These are phyloP conservation scores for Emberiza fucata DNA, from an alignment of 2,113 vertebrate species.

Conservation along the genomic window DNA sequence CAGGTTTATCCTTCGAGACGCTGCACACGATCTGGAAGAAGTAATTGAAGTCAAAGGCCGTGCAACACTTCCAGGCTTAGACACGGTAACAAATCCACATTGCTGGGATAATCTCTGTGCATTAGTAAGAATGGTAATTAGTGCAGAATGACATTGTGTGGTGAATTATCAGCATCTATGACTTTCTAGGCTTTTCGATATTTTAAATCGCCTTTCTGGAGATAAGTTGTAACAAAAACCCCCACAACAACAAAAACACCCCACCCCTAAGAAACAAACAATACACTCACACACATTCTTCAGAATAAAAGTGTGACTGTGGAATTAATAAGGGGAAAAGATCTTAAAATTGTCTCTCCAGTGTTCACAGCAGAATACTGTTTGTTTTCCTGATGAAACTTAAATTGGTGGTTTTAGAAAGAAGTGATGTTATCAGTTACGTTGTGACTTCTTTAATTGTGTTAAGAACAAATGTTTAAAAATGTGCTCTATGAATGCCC, in stretches of 20 bases:
- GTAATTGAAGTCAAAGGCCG: constrained; percentile 81
- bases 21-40: constrained; percentile 81
- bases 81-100: constrained; percentile 73
- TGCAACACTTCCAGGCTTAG: constrained; percentile 75
- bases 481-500: background rate
- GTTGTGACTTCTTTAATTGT: background rate
- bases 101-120: background rate
- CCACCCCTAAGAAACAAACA: background rate
- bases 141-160: background rate
- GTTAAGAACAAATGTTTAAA: background rate
- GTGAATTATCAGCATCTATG: background rate
- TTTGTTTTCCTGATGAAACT: background rate
- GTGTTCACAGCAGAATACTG: background rate
- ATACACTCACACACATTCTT: background rate
- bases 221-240: background rate
- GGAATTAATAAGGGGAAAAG: background rate
- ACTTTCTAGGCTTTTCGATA: background rate
- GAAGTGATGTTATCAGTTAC: background rate
- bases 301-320: background rate
- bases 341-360: background rate
- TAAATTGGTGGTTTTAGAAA: background rate
- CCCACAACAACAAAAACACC: background rate
- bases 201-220: background rate
- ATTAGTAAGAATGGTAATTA: background rate
- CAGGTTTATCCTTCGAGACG: constrained; percentile 78